phyloP scores from a whole-genome alignment of 2,797 vertebrate species.

The Anas bahamensis region DNA sequence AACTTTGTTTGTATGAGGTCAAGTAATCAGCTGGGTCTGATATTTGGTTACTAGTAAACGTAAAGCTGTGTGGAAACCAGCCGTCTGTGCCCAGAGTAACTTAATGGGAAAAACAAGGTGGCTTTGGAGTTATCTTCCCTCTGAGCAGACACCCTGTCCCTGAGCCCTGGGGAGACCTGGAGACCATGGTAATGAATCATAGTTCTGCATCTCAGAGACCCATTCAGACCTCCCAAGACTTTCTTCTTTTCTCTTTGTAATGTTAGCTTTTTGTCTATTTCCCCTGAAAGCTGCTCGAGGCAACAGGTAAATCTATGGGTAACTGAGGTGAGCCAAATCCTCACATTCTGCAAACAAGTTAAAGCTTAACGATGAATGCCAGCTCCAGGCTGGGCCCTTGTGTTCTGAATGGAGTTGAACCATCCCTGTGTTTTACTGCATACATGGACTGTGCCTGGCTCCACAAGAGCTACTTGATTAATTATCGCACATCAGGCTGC shows the following conservation, averaged over 20 bases:
- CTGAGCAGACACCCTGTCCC: not conserved
- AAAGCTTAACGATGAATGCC: not conserved
- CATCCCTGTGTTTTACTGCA: not conserved
- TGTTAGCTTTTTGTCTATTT: not conserved
- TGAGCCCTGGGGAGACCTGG: not conserved
- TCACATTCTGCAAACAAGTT: not conserved
- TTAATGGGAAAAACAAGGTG: not conserved
- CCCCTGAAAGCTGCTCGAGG: not conserved
- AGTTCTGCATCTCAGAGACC: not conserved
- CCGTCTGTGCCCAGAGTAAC: not conserved
- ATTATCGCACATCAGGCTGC: not conserved
- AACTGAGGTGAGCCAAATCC: not conserved
- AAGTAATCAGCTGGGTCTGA: not conserved
- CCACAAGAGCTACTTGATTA: not conserved
- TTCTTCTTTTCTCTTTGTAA: not conserved
- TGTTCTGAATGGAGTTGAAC: not conserved
- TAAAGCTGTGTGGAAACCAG: not conserved
- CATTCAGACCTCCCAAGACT: not conserved
- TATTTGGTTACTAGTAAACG: not conserved
- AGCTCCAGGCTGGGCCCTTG: not conserved
- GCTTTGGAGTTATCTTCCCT: not conserved
- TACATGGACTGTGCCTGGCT: not conserved
- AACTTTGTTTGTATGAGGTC: not conserved
- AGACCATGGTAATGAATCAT: not conserved
- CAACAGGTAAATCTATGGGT: not conserved